Evolutionary conservation across 2,113 vertebrate species (phyloP).

Genomic region (Butastur rufipennis): DNA sequence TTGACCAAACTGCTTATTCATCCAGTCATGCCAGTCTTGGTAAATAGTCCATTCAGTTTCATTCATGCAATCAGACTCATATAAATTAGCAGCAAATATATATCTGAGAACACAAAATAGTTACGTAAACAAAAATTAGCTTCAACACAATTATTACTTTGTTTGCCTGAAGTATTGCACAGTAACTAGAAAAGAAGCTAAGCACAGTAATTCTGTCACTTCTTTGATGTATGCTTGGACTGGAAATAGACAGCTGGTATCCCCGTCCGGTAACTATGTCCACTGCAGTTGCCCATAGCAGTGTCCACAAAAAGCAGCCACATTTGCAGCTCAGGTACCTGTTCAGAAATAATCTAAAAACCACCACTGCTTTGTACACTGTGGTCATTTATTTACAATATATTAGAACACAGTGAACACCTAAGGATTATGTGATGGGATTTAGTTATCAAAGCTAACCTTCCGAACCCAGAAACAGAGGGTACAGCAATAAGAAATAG

Average conservation of each 20-base stretch:
- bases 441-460: not conserved
- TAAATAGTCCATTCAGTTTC: conserved; percentile 94
- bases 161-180: not conserved
- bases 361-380: too few species aligned
- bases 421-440: not conserved
- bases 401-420: not conserved
- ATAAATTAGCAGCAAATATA: conserved; percentile 92
- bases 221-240: accelerated
- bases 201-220: not conserved
- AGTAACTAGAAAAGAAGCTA: not conserved
- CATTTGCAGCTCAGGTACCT: not conserved
- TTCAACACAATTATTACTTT: not conserved
- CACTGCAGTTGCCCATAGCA: not conserved
- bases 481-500: not conserved
- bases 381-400: not conserved
- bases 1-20: conserved; percentile 86
- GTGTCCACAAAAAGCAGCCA: not conserved
- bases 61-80: conserved; percentile 90
- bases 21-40: conserved; percentile 95
- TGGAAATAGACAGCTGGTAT: not conserved
- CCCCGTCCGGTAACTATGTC: not conserved
- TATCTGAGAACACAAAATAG: conserved; percentile 73
- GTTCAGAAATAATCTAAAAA: not conserved
- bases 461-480: not conserved
- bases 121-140: not conserved